Evolutionary conservation across 2,113 vertebrate genomes (phyloP).

Genomic region (Daphoenositta chrysoptera): DNA sequence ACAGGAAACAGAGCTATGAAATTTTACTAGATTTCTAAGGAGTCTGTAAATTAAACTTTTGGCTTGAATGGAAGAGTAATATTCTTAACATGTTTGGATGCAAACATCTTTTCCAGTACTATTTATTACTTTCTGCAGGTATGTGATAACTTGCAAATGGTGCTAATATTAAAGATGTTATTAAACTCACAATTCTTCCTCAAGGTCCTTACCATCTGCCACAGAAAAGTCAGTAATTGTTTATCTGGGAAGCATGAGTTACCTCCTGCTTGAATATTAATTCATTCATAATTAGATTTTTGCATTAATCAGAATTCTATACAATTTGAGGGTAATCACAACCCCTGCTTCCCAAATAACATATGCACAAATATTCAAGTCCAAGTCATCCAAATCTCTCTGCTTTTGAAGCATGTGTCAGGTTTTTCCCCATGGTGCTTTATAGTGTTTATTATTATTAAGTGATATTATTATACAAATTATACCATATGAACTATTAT

Average conservation of each 20-base stretch:
- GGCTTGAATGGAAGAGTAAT: background rate
- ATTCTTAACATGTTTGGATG: background rate
- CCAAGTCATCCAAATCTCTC: background rate
- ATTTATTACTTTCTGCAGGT: background rate
- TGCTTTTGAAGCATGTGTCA: background rate
- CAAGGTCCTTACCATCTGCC: background rate
- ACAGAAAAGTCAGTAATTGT: background rate
- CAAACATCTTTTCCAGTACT: background rate
- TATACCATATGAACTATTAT: background rate
- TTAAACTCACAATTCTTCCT: background rate
- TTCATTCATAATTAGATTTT: background rate
- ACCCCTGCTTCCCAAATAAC: background rate
- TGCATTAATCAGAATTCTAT: background rate
- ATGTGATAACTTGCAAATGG: background rate
- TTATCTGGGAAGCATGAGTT: background rate
- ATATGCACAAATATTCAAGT: background rate
- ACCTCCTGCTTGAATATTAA: background rate
- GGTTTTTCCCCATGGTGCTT: background rate
- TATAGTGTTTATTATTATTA: background rate
- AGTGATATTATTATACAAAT: background rate
- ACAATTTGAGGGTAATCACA: background rate
- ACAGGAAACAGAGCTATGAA: background rate
- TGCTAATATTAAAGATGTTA: background rate
- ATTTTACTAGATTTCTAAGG: background rate
- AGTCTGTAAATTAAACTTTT: background rate